Evolutionary conservation across 1,140 invertebrate species (phyloP), one percentile per base, ranked within the genome.

Genomic region (Pinna nobilis): DNA sequence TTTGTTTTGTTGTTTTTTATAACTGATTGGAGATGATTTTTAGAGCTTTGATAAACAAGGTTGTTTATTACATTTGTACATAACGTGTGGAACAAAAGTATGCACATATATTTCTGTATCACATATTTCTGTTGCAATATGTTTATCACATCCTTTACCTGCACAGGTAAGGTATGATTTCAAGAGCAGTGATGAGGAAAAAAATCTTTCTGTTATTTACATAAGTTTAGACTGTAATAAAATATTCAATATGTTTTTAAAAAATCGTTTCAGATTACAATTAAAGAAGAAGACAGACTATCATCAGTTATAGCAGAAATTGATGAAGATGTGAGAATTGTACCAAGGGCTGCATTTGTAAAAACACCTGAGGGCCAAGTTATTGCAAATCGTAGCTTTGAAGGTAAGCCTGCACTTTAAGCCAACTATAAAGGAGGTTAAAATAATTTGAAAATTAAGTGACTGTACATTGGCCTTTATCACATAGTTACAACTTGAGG

Each of bases 281-380:
- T 90, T 41, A 90, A 90, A 82, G 89, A 90, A 78, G 89, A 90
- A 72, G 87, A 89, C 66, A 81, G 89, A 70, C 73, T 90, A 30
- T 70, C 89, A 13, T 85, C 88, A 25, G 80, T 87, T 1, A 86
- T 90, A 51, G 78, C 81, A 53, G 83, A 87, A 60, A 89, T 90
- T 82, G 88, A 89, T 75, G 80, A 86, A 35, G 88, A 90, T 81
- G 87, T 87, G 2, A 76, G 70, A 60, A 87, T 89, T 64, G 86
- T 89, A 20, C 89, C 89, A 55, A 77, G 88, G 67, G 86, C 70
- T 69, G 84, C 89, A 28, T 90, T 82, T 74, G 74, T 88, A 59
- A 84, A 85, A 70, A 82, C 82, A 70, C 86, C 88, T 66, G 87
- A 81, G 60, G 88, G 86, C 18, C 53, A 84, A 77, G 85, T 89